Evolutionary conservation across 2,113 vertebrate species (phyloP), one percentile per base, ranked within the genome.

Genomic region (Thamnaconus septentrionalis): DNA sequence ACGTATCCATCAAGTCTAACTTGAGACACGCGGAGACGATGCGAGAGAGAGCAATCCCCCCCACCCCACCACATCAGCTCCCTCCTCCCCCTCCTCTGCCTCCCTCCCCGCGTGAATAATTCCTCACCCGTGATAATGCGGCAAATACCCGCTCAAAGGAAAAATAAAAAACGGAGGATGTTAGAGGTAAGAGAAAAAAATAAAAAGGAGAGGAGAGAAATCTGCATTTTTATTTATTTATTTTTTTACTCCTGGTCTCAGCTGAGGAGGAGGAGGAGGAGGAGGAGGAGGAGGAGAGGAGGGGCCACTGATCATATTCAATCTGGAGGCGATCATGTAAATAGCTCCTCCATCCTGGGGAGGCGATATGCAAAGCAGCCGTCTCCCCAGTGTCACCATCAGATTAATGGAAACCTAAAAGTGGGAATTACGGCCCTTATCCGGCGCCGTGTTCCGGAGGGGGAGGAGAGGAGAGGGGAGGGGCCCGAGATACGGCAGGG

Each of bases 381-480:
- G 78, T 91, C 90, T 92, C 89, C 89, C 87, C 79, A 88, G 90
- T 90, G 90, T 91, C 90, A 90, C 86, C 82, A 90, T 91, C 88
- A 92, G 92, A 93, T 92, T 92, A 92, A 93, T 92, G 90, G 89
- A 91, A 93, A 91, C 90, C 90, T 91, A 91, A 92, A 92, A 93
- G 89, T 91, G 91, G 90, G 90, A 93, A 91, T 91, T 91, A 91
- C 87, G 86, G 87, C 88, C 89, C 89, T 92, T 90, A 90, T 91
- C 89, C 87, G 75, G 79, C 72, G 44, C 81, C 66, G 83, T 73
- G 77, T 88, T 88, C 75, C 66, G 71, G 83, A 85, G 85, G 90
- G 18, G 18, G 18, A 31, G 18, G 18, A 31, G 18, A 31, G 18
- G 18, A 31, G 18, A 31, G 18, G 18, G 18, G 18, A 31, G 18